These are phyloP conservation scores for Acronicta leporina DNA, from an alignment of 2,888 invertebrate genomes.

Conservation along the genomic window DNA sequence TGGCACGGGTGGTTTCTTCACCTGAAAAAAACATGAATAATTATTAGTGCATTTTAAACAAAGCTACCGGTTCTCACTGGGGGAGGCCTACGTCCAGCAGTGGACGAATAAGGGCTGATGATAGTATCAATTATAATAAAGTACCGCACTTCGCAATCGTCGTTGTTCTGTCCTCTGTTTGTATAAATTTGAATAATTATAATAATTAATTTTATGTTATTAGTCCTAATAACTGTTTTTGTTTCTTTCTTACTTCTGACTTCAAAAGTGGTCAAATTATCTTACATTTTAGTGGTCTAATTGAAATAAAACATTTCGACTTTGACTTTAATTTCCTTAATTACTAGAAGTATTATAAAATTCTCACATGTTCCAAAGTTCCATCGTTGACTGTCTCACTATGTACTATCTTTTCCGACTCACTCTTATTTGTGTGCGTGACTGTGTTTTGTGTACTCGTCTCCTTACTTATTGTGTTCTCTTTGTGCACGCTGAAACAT, in stretches of 20 bases:
- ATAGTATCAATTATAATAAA: too few relatives aligned
- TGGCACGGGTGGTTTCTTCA: constrained; percentile 91
- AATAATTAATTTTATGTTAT: too few relatives aligned
- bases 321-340: too few relatives aligned
- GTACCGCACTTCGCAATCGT: too few relatives aligned
- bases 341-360: constrained; percentile 11
- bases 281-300: neutral
- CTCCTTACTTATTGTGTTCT: constrained; percentile 79
- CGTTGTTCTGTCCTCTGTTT: too few relatives aligned
- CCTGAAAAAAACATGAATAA: constrained; percentile 61
- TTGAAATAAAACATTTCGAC: neutral
- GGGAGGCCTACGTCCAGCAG: too few relatives aligned
- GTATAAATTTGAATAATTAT: too few relatives aligned
- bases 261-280: too few relatives aligned
- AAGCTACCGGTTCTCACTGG: too few relatives aligned
- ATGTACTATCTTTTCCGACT: constrained; percentile 79
- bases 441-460: constrained; percentile 76
- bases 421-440: constrained; percentile 81
- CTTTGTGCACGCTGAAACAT: constrained; percentile 81
- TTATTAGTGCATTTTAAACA: neutral
- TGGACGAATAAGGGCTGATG: too few relatives aligned
- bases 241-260: neutral
- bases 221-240: too few relatives aligned
- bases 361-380: constrained; percentile 75
- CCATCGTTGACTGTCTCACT: constrained; percentile 75